Evolutionary conservation across 2,888 invertebrate genomes (phyloP).

Genomic region (Cepaea hortensis): DNA sequence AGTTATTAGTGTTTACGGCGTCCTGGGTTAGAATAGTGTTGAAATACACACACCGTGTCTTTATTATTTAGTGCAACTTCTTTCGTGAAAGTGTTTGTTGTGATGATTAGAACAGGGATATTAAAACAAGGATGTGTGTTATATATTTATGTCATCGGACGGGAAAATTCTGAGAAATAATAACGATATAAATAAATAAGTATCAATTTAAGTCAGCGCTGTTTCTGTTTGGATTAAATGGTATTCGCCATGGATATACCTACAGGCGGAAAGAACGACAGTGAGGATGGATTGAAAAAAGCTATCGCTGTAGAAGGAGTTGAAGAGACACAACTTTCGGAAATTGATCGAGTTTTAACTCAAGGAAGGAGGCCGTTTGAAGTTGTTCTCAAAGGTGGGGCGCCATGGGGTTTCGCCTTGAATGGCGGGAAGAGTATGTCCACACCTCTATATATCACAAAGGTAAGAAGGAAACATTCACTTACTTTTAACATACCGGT

Average conservation of each 20-base stretch:
- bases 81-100: too few species aligned
- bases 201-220: too few species aligned
- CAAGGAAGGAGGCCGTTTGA: conserved; percentile 56
- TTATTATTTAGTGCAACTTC: too few species aligned
- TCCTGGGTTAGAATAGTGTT: too few species aligned
- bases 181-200: not conserved
- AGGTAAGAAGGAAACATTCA: conserved; percentile 56
- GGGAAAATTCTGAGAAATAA: not conserved
- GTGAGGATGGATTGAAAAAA: not conserved
- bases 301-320: not conserved
- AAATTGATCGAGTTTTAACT: conserved; percentile 19
- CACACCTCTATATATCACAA: conserved; percentile 61
- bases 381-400: conserved; percentile 66
- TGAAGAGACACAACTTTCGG: not conserved
- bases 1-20: not conserved
- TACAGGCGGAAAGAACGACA: not conserved
- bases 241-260: not conserved
- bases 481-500: too few species aligned
- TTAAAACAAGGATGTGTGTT: not conserved
- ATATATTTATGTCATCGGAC: not conserved
- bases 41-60: too few species aligned
- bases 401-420: conserved; percentile 69
- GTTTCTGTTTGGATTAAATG: too few species aligned
- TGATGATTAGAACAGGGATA: too few species aligned
- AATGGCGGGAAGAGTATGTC: conserved; percentile 59